Conservation (phyloP, 2,113 vertebrate species). For the Triplophysa rosa region DNA sequence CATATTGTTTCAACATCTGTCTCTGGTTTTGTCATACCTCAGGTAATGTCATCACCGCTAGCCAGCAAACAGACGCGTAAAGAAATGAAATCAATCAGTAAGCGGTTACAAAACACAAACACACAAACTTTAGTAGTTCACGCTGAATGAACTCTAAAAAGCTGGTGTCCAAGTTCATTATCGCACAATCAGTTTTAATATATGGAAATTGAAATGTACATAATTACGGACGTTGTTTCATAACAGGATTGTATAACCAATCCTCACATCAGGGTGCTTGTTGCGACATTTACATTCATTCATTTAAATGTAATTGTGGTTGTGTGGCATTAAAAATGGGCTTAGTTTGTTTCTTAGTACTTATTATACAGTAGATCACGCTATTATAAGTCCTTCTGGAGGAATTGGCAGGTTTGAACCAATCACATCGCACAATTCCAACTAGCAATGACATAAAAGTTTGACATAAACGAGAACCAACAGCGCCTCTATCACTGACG, state of each 20-base stretch:
- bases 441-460: too few relatives aligned
- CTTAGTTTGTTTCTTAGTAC: too few relatives aligned
- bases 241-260: constrained; percentile 18
- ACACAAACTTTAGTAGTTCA: background rate
- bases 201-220: constrained; percentile 24
- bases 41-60: background rate
- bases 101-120: background rate
- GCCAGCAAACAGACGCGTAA: background rate
- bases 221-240: constrained; percentile 6
- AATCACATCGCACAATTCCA: too few relatives aligned
- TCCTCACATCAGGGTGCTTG: too few relatives aligned
- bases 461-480: too few relatives aligned
- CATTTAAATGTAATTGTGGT: background rate
- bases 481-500: too few relatives aligned
- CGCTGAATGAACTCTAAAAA: background rate
- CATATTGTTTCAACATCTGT: constrained; percentile 26
- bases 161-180: background rate
- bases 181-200: constrained; percentile 8
- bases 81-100: constrained; percentile 13
- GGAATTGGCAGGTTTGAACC: background rate
- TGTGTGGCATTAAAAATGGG: background rate
- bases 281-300: too few relatives aligned
- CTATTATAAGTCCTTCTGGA: too few relatives aligned
- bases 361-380: too few relatives aligned
- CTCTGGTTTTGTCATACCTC: constrained; percentile 16